Percentiles rank a stretch among this genome's conserved stretches.
These are phyloP conservation scores for Boulengeromyrus knoepffleri DNA, from an alignment of 2,113 vertebrate species.

Conservation along the genomic window DNA sequence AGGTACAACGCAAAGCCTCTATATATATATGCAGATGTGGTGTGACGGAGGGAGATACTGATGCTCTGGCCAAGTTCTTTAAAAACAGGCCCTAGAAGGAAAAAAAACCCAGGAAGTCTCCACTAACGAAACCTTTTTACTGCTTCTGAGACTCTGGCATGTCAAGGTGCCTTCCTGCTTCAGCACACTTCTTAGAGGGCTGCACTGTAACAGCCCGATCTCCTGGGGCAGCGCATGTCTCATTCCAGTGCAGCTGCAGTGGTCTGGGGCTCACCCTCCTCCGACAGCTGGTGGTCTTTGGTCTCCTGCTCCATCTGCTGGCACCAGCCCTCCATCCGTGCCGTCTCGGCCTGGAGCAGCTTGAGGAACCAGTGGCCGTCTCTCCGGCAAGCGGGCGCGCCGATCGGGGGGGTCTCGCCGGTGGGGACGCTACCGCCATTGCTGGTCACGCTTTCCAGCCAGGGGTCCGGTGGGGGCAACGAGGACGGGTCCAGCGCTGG, in stretches of 20 bases:
- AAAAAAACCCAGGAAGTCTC: background rate
- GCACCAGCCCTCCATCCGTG: slow-evolving; percentile 96
- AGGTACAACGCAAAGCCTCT: no score
- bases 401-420: slow-evolving; percentile 40
- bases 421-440: slow-evolving; percentile 50
- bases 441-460: slow-evolving; percentile 82
- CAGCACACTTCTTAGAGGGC: background rate
- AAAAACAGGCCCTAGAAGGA: background rate
- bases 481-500: slow-evolving; percentile 91
- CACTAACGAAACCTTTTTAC: background rate
- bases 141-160: background rate
- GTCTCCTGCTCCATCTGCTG: slow-evolving; percentile 98
- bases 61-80: background rate
- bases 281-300: slow-evolving; percentile 92
- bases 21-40: background rate
- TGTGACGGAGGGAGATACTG: background rate
- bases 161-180: background rate
- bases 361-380: slow-evolving; percentile 98
- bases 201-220: background rate
- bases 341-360: slow-evolving; percentile 91
- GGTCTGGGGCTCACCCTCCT: slow-evolving; percentile 74
- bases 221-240: background rate
- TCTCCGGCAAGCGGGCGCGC: slow-evolving; percentile 71
- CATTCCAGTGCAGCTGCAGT: background rate
- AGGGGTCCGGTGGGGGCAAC: slow-evolving; percentile 91